Conservation (phyloP, 2,797 vertebrate species). For the Sylvilagus floridanus region DNA sequence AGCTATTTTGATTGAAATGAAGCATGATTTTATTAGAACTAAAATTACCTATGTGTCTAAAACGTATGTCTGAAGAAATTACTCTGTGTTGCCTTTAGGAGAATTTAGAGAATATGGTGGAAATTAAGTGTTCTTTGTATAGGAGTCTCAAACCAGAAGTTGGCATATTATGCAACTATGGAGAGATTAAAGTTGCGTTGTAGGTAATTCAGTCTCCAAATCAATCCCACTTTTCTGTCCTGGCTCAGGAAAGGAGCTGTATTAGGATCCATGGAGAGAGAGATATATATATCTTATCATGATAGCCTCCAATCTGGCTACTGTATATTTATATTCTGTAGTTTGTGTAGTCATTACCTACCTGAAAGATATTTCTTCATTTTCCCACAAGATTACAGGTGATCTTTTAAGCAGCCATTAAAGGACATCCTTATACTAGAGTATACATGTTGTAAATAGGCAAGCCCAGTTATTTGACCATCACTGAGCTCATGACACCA, state of each 20-base stretch:
- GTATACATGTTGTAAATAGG: not conserved
- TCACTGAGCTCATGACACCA: not conserved
- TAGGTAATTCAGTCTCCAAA: not conserved
- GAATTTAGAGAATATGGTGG: constrained; percentile 24
- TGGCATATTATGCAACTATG: not conserved
- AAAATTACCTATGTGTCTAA: not conserved
- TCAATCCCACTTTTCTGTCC: not conserved
- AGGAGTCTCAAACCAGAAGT: not conserved
- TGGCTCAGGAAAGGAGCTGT: too few relatives aligned
- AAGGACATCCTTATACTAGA: not conserved
- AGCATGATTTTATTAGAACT: not conserved
- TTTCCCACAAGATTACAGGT: not conserved
- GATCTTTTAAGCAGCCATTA: not conserved
- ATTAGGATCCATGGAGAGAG: too few relatives aligned
- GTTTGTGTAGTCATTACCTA: not conserved
- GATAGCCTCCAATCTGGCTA: not conserved
- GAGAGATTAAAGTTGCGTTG: constrained; percentile 29
- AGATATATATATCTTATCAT: too few relatives aligned
- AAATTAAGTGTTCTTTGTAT: constrained; percentile 8
- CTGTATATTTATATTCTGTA: not conserved
- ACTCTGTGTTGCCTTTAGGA: not conserved
- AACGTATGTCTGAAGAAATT: not conserved
- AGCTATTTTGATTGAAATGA: constrained; percentile 32
- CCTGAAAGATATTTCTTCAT: not conserved
- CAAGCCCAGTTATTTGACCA: not conserved